Conservation (phyloP, 1,140 invertebrate species). For the Drosophila nannoptera region DNA sequence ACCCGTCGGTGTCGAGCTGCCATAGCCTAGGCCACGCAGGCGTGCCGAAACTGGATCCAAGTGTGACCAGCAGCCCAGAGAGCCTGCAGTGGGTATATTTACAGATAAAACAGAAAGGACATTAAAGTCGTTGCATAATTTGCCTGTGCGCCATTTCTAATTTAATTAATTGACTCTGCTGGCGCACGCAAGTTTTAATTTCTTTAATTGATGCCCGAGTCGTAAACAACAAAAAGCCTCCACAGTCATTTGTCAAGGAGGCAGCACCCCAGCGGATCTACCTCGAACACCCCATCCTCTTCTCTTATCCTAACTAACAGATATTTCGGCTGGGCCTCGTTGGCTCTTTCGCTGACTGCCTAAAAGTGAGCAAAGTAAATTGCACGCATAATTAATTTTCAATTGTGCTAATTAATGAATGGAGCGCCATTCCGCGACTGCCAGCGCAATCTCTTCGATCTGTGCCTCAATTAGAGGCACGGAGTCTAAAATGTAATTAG, state of each 20-base stretch:
- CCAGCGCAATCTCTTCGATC: conserved; percentile 16
- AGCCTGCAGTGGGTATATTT: conserved; percentile 69
- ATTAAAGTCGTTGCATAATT: conserved; percentile 56
- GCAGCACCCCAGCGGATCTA: conserved; percentile 2
- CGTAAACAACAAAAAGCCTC: conserved; percentile 31
- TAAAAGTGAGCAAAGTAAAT: conserved; percentile 70
- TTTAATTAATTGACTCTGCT: conserved; percentile 72
- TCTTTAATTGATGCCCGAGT: conserved; percentile 70
- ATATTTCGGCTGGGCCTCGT: conserved; percentile 11
- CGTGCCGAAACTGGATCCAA: conserved; percentile 82
- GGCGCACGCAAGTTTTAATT: conserved; percentile 73
- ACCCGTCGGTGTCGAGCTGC: conserved; percentile 82
- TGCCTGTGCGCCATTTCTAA: conserved; percentile 40
- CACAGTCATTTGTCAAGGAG: conserved; percentile 24
- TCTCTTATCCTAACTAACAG: neutral
- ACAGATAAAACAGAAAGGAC: conserved; percentile 13
- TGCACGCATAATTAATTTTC: conserved; percentile 77
- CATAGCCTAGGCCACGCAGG: conserved; percentile 81
- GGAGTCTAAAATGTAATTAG: conserved; percentile 66
- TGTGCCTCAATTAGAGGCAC: conserved; percentile 28
- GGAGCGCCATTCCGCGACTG: conserved; percentile 10
- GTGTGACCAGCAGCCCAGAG: conserved; percentile 81
- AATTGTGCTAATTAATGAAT: conserved; percentile 74
- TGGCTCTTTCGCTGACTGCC: conserved; percentile 18
- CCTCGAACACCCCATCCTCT: neutral